A percentile compares a stretch with the other conserved stretches of the same genome.
These are phyloP conservation scores for Magallana angulata DNA, from an alignment of 1,140 invertebrate genomes.

Conservation along the genomic window DNA sequence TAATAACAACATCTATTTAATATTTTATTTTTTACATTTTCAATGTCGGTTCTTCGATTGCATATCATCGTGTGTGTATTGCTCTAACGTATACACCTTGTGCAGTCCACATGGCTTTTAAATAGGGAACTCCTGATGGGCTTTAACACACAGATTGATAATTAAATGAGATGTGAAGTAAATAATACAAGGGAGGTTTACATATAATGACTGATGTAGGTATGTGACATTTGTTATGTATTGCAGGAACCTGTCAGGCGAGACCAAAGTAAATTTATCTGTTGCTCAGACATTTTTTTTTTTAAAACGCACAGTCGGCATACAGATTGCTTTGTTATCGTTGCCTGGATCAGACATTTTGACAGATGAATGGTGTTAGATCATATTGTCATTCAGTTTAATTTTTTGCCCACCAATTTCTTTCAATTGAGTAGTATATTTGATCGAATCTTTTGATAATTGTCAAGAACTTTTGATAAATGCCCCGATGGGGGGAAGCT, in stretches of 20 bases:
- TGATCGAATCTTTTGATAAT: constrained; percentile 18
- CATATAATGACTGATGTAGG: constrained; percentile 26
- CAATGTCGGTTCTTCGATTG: no score
- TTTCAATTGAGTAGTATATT: constrained; percentile 37
- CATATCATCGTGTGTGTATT: no score
- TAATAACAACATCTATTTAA: no score
- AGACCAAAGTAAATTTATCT: constrained; percentile 18
- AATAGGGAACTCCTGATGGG: neutral
- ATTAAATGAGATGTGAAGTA: constrained; percentile 32
- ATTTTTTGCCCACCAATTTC: constrained; percentile 36
- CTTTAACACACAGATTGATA: constrained; percentile 34
- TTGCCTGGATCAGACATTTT: constrained; percentile 14
- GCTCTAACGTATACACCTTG: neutral
- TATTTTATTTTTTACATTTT: no score
- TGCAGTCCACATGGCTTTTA: constrained; percentile 10
- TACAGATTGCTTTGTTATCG: constrained; percentile 24
- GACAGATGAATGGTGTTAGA: constrained; percentile 35
- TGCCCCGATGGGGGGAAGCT: neutral
- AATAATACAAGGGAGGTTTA: neutral
- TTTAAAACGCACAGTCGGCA: constrained; percentile 10
- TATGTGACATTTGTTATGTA: constrained; percentile 23
- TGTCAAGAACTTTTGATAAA: constrained; percentile 8
- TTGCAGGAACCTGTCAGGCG: neutral
- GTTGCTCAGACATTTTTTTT: neutral
- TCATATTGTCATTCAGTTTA: constrained; percentile 25